Conservation (phyloP, 1,140 invertebrate genomes). For the Drosophila mojavensis region DNA sequence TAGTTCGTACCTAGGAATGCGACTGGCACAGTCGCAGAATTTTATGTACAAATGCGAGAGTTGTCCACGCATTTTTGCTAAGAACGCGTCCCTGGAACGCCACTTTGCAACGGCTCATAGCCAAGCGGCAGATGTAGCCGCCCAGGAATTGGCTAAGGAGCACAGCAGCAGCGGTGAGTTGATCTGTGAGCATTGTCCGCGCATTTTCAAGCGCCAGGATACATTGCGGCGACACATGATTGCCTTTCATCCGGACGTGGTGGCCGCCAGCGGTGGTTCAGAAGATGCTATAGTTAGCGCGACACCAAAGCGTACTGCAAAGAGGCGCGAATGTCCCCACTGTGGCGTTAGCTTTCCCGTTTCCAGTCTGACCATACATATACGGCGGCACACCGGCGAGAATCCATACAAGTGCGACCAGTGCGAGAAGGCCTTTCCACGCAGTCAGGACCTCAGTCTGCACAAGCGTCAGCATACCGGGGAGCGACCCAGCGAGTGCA, state of each 20-base stretch:
- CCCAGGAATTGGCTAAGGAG: slow-evolving; percentile 80
- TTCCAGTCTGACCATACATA: slow-evolving; percentile 86
- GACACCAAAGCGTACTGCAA: slow-evolving; percentile 48
- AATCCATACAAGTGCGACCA: slow-evolving; percentile 72
- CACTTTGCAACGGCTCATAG: slow-evolving; percentile 57
- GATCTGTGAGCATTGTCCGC: slow-evolving; percentile 85
- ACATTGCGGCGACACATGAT: slow-evolving; percentile 73
- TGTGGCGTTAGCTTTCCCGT: slow-evolving; percentile 86
- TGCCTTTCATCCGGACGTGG: slow-evolving; percentile 59
- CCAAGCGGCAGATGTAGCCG: slow-evolving; percentile 48
- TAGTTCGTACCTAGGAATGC: slow-evolving; percentile 50
- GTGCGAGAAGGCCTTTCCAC: slow-evolving; percentile 72
- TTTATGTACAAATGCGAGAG: slow-evolving; percentile 50
- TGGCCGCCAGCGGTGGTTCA: neutral
- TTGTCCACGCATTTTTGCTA: slow-evolving; percentile 67
- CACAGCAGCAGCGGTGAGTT: slow-evolving; percentile 68
- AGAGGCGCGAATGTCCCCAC: slow-evolving; percentile 84
- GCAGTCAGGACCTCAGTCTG: slow-evolving; percentile 66
- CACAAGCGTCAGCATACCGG: slow-evolving; percentile 86
- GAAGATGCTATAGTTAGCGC: neutral
- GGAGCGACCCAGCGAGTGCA: slow-evolving; percentile 86
- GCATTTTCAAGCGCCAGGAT: slow-evolving; percentile 85
- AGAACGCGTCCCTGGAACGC: slow-evolving; percentile 49
- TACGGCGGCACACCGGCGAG: slow-evolving; percentile 85
- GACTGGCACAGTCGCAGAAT: slow-evolving; percentile 34